phyloP scores from a whole-genome alignment of 2,888 invertebrate genomes.

The Stenodema calcarata region DNA sequence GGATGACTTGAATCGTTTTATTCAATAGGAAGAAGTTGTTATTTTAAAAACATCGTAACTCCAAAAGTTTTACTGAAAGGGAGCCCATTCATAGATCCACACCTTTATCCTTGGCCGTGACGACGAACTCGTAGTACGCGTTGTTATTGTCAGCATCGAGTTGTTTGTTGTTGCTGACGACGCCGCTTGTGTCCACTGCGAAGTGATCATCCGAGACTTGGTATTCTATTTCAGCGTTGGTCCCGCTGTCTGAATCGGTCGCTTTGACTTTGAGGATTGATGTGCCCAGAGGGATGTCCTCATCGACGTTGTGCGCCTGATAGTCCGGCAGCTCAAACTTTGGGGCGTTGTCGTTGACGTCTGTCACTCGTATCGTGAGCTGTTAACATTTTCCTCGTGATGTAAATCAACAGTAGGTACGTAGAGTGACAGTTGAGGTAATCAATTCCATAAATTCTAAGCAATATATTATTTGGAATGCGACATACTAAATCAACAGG shows the following conservation, averaged over 20 bases:
- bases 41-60: not conserved
- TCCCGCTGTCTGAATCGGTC: slow-evolving; percentile 92
- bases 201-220: slow-evolving; percentile 92
- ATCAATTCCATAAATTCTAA: too few species aligned
- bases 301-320: slow-evolving; percentile 94
- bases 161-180: slow-evolving; percentile 85
- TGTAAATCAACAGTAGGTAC: too few species aligned
- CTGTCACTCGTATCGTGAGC: slow-evolving; percentile 91
- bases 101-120: slow-evolving; percentile 93
- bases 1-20: too few species aligned
- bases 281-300: slow-evolving; percentile 90
- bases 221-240: slow-evolving; percentile 94
- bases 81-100: slow-evolving; percentile 29
- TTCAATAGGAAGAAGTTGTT: not conserved
- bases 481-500: too few species aligned
- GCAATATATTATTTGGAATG: too few species aligned
- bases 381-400: slow-evolving; percentile 60
- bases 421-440: too few species aligned
- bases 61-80: not conserved
- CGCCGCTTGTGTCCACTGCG: slow-evolving; percentile 89
- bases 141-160: slow-evolving; percentile 96
- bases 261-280: slow-evolving; percentile 94
- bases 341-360: slow-evolving; percentile 97
- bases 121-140: slow-evolving; percentile 93
- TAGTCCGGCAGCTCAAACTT: slow-evolving; percentile 96